A percentile compares a stretch with the other conserved stretches of the same genome.
Evolutionary conservation across 2,797 vertebrate species (phyloP).

Genomic region (Naso thynnoides): DNA sequence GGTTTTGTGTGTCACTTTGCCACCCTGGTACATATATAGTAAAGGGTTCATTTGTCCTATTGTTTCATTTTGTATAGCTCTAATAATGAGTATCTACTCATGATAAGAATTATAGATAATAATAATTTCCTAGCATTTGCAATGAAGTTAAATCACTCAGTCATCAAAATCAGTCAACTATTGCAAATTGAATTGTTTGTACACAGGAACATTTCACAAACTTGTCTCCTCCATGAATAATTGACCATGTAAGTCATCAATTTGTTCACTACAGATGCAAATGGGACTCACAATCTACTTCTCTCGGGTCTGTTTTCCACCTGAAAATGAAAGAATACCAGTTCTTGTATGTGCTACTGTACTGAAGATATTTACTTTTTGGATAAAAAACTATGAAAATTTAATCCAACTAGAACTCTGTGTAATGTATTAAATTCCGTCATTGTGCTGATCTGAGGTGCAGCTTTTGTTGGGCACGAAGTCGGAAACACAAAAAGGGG

Average conservation of each 20-base stretch:
- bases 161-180: not conserved
- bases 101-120: no score
- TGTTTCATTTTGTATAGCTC: slow-evolving; percentile 6
- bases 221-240: not conserved
- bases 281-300: not conserved
- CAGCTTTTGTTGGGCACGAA: slow-evolving; percentile 36
- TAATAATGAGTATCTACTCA: not conserved
- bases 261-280: slow-evolving; percentile 6
- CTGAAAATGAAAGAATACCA: slow-evolving; percentile 4
- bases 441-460: slow-evolving; percentile 40
- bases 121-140: not conserved
- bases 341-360: not conserved
- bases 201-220: slow-evolving; percentile 1
- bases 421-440: slow-evolving; percentile 15
- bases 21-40: slow-evolving; percentile 14
- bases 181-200: no score
- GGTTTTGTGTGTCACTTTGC: slow-evolving; percentile 24
- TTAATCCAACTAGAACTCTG: no score
- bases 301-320: not conserved
- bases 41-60: slow-evolving; percentile 13
- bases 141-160: not conserved
- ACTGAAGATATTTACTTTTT: slow-evolving; percentile 13
- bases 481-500: slow-evolving; percentile 58
- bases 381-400: slow-evolving; percentile 29
- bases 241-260: not conserved